These are phyloP conservation scores for Macrotis lagotis DNA, from an alignment of 2,113 vertebrate genomes.

Conservation along the genomic window DNA sequence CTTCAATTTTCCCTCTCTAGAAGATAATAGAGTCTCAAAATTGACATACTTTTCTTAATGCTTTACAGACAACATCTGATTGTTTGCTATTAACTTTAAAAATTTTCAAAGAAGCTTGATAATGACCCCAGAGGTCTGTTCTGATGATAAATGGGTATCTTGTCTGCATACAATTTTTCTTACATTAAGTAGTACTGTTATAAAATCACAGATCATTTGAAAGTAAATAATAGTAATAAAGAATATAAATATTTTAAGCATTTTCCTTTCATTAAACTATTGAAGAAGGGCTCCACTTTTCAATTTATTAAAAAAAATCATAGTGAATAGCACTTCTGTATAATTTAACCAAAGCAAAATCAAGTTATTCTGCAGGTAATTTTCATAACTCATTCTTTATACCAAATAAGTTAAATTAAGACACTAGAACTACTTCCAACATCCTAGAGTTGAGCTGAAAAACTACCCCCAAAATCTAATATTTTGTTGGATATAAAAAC, in stretches of 20 bases:
- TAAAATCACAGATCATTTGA: slow-evolving; percentile 43
- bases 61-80: slow-evolving; percentile 44
- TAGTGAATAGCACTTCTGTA: background rate
- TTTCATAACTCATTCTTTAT: background rate
- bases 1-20: background rate
- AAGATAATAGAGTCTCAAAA: slow-evolving; percentile 10
- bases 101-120: slow-evolving; percentile 48
- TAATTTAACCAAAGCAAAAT: background rate
- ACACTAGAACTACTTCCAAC: background rate
- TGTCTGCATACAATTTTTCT: slow-evolving; percentile 31
- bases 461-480: background rate
- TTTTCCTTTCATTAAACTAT: background rate
- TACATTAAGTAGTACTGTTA: slow-evolving; percentile 9
- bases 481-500: background rate
- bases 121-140: slow-evolving; percentile 33
- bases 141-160: slow-evolving; percentile 34
- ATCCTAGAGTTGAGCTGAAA: background rate
- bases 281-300: background rate
- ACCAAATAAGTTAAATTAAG: slow-evolving; percentile 10
- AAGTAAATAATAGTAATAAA: slow-evolving; percentile 26
- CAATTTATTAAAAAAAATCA: background rate
- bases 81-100: slow-evolving; percentile 32
- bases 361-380: background rate
- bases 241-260: slow-evolving; percentile 4
- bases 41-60: slow-evolving; percentile 27